Base-by-base conservation (phyloP, 2,888 invertebrate species). In the Ochropleura plecta region DNA sequence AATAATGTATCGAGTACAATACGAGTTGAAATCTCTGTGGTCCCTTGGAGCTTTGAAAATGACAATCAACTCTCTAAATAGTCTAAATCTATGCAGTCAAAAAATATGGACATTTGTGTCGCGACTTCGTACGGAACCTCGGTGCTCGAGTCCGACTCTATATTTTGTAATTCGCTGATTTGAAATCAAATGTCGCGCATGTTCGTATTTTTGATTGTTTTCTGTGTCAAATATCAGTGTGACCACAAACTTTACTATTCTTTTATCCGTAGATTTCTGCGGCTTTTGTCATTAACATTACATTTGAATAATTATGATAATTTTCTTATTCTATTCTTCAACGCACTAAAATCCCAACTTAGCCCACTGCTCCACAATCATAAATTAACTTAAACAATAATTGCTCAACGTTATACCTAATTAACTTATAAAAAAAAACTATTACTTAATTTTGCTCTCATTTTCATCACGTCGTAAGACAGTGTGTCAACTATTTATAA, bases 401-500 rank as follows among this genome's bases (percentile, higher is more conserved):
- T 82, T 78, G 51, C 55, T 57, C 18, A 80, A 78, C 20, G 3
- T 59, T 30, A 42, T 62, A 30, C 30, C 30, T 30, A 62, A 69
- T 55, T 18, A 73, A 30, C 6, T 30, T 44, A n/a, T 10, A 12
- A 63, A 69, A 79, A 66, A 64, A 42, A 72, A 51, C 14, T 9
- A 55, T 71, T 71, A 42, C 57, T 63, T n/a, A 74, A 83, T 59
- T 66, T 53, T 14, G 10, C 55, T 71, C 55, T 60, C 46, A 62
- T 40, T 74, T 62, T 10, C 6, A 10, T 75, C 76, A 73, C 70
- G 18, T 76, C 70, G 76, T 0, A 1, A 79, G 55, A n/a, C 72
- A 67, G 72, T 73, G 60, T 84, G 76, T 84, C 84, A 84, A 82
- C 55, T 64, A n/a, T 40, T 20, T 49, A 16, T 60, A 68, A 76